Percentiles rank a stretch among this genome's conserved stretches.
Evolutionary conservation across 2,797 vertebrate species (phyloP).

Genomic region (Sebastes trivittatus): DNA sequence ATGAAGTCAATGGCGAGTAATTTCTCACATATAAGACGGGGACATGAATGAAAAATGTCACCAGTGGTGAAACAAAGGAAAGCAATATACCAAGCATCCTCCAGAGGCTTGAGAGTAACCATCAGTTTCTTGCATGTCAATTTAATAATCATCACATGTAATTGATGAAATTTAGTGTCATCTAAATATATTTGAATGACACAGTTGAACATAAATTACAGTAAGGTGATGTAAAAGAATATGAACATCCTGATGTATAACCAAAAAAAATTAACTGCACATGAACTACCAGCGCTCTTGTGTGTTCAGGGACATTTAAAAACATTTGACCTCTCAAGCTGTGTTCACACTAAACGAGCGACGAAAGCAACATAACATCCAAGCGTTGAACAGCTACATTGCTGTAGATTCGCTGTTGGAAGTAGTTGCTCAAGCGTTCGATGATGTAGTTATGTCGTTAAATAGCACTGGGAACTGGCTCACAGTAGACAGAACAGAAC

Average conservation of each 20-base stretch:
- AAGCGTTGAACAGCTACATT: no score
- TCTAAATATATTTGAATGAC: constrained; percentile 10
- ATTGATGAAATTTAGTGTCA: neutral
- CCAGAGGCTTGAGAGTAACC: neutral
- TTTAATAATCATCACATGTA: neutral
- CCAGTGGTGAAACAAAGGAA: neutral
- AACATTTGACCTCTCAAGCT: neutral
- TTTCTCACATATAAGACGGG: neutral
- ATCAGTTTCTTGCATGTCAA: constrained; percentile 19
- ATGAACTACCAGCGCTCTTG: neutral
- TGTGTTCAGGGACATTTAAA: neutral
- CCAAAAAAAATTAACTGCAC: neutral
- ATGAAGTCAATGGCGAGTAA: neutral
- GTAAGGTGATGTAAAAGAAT: constrained; percentile 33
- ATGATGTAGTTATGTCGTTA: no score
- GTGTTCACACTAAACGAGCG: no score
- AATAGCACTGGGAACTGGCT: no score
- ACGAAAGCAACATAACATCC: no score
- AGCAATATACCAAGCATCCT: neutral
- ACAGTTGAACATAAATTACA: constrained; percentile 19
- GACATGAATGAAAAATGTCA: constrained; percentile 13
- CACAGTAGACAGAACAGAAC: no score
- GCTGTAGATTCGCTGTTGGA: no score
- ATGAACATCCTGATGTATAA: constrained; percentile 12
- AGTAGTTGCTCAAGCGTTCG: no score